Conservation (phyloP, 2,888 invertebrate genomes). For the Catocala sponsa region DNA sequence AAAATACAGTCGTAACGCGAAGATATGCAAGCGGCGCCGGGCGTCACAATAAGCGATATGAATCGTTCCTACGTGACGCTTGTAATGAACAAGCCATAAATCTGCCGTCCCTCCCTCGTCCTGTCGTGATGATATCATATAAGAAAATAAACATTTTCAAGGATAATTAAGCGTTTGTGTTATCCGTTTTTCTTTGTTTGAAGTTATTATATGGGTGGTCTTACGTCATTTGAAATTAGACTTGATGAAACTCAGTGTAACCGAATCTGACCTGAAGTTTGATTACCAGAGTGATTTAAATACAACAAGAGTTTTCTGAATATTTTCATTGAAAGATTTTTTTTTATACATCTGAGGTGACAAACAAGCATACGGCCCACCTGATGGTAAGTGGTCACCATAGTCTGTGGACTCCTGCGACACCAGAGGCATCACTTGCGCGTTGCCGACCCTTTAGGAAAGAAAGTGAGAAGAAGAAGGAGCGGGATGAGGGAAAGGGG, state of each 20-base stretch:
- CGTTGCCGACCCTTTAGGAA: no score
- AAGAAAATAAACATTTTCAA: conserved; percentile 19
- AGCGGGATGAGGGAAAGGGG: no score
- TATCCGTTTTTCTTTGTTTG: conserved; percentile 11
- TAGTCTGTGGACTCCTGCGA: no score
- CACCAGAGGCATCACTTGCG: no score
- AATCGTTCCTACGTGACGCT: conserved; percentile 42
- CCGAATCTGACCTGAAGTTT: no score
- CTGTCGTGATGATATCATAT: conserved; percentile 29
- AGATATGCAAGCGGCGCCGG: conserved; percentile 41
- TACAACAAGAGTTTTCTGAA: no score
- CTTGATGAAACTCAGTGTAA: not conserved
- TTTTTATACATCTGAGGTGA: no score
- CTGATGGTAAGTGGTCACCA: no score
- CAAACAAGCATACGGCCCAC: no score
- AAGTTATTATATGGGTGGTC: conserved; percentile 2
- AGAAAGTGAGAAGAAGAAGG: no score
- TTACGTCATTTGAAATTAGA: not conserved
- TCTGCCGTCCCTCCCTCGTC: conserved; percentile 25
- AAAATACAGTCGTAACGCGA: conserved; percentile 21
- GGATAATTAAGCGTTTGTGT: conserved; percentile 13
- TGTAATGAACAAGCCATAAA: conserved; percentile 46
- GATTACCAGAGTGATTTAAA: no score
- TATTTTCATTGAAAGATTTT: no score
- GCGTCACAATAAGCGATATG: conserved; percentile 46